phyloP scores from a whole-genome alignment of 2,797 vertebrate genomes.

The Scyliorhinus canicula region DNA sequence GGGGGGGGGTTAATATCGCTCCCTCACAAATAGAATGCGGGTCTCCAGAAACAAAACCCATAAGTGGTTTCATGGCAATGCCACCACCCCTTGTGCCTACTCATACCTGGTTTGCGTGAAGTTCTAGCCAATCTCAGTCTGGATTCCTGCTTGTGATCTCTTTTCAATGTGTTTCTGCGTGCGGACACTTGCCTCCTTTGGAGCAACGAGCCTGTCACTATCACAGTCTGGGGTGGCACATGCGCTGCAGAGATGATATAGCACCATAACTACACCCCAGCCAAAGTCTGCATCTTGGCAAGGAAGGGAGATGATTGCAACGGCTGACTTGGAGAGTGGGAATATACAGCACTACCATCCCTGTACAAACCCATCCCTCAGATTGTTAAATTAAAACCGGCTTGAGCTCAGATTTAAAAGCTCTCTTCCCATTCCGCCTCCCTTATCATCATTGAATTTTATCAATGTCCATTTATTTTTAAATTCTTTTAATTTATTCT shows the following conservation, averaged over 20 bases:
- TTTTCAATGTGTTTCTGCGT: not conserved
- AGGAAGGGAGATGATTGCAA: too few species aligned
- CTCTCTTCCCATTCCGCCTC: not conserved
- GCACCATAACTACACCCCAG: not conserved
- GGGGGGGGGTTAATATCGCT: not conserved
- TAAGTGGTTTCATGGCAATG: not conserved
- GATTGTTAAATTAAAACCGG: not conserved
- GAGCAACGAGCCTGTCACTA: not conserved
- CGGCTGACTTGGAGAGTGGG: not conserved
- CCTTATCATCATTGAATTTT: slow-evolving; percentile 33
- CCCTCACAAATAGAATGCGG: not conserved
- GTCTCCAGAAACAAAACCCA: not conserved
- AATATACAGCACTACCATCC: not conserved
- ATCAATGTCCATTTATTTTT: slow-evolving; percentile 32
- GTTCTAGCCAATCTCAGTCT: not conserved
- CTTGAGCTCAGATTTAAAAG: not conserved
- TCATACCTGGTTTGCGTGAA: not conserved
- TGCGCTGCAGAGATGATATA: not conserved
- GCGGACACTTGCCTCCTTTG: not conserved
- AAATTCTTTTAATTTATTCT: not conserved
- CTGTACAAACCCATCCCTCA: not conserved
- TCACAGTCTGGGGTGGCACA: not conserved
- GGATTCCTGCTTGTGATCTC: not conserved
- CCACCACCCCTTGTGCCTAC: not conserved
- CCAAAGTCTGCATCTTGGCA: not conserved